Base-by-base conservation (phyloP, 2,888 invertebrate genomes). In the Zootermopsis nevadensis region DNA sequence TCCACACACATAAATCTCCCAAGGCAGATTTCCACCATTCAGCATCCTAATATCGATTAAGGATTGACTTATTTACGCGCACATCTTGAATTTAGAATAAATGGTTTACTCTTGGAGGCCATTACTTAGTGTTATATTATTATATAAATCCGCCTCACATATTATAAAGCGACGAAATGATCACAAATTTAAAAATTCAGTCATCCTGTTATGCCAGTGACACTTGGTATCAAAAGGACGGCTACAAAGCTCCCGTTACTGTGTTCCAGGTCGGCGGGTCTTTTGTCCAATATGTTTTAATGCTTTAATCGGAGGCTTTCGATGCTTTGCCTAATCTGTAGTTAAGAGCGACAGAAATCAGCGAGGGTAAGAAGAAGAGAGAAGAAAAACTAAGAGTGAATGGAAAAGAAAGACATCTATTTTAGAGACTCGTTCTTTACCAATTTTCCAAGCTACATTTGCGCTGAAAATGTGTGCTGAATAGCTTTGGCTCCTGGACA, bases 381-480 rank as follows among this genome's bases (percentile, higher is more conserved):
- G 55, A 76, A 33, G 35, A 80, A 72, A 69, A 27, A 72, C 27
- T 72, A 53, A 66, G 27, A 60, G 48, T 42, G 82, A 42, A 48
- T 24, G 82, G 60, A 30, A 80, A 80, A 60, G 82, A 83, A 83
- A 74, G 35, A 77, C 80, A 80, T 80, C 55, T 80, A 83, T 83
- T 80, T 77, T 74, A 55, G 53, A 67, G 69, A 81, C 48, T 24
- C 89, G 89, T 90, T 89, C 89, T 89, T 90, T 88, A 90, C 89
- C 89, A 88, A 90, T 90, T 90, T 89, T 81, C 89, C 89, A 88
- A 89, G 89, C 89, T 89, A 90, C 89, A 90, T 90, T 90, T 89
- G 89, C 89, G 86, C 87, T 87, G 89, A 89, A 89, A 81, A 83
- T 83, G 83, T 83, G 83, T 83, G 83, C 80, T 81, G 83, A 83